Percentiles rank a stretch among this genome's conserved stretches.
These are phyloP conservation scores for Cheumatopsyche charites DNA, from an alignment of 1,140 invertebrate genomes.

Conservation along the genomic window DNA sequence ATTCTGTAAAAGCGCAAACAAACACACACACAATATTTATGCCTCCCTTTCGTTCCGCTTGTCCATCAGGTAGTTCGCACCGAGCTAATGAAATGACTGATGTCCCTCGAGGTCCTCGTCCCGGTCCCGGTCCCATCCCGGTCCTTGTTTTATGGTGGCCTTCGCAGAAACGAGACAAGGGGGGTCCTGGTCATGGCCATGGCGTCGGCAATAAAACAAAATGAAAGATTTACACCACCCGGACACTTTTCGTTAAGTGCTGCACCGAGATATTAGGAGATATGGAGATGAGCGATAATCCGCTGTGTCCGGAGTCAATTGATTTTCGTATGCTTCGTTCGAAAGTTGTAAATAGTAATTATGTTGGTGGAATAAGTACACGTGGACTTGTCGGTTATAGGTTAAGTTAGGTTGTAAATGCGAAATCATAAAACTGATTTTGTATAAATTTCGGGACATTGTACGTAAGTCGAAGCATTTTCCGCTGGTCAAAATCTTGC, in stretches of 20 bases:
- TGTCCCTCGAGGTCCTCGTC: conserved; percentile 12
- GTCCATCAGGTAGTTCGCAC: conserved; percentile 25
- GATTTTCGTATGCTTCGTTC: too few species aligned
- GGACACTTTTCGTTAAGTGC: background rate
- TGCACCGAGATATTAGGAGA: conserved; percentile 12
- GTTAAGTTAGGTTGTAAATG: too few species aligned
- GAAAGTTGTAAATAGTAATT: too few species aligned
- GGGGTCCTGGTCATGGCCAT: conserved; percentile 23
- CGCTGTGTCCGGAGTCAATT: too few species aligned
- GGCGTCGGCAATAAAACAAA: conserved; percentile 33
- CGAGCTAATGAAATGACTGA: conserved; percentile 17
- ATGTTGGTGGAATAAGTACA: too few species aligned
- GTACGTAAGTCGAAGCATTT: too few species aligned
- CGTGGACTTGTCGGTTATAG: too few species aligned
- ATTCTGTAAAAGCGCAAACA: too few species aligned
- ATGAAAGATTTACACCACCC: conserved; percentile 21
- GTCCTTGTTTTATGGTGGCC: conserved; percentile 34
- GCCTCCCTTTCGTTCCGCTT: background rate
- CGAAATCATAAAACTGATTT: too few species aligned
- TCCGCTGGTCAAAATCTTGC: too few species aligned
- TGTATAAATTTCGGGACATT: too few species aligned
- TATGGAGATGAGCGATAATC: background rate
- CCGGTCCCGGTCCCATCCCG: background rate
- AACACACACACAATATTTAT: too few species aligned
- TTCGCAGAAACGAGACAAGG: conserved; percentile 35